Evolutionary conservation across 2,797 vertebrate genomes (phyloP).

Genomic region (Miichthys miiuy): DNA sequence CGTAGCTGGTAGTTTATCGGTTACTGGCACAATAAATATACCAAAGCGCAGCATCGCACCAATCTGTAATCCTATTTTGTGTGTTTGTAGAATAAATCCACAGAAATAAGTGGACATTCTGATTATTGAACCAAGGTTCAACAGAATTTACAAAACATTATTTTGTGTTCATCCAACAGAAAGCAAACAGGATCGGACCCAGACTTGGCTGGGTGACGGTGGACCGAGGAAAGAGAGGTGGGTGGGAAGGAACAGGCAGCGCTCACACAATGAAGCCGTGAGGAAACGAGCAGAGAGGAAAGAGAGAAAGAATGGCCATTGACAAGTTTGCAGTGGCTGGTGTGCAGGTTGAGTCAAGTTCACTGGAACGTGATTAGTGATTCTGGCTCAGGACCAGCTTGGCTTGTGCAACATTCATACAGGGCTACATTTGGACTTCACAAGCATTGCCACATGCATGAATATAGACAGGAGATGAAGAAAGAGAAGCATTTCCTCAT

Average conservation of each 20-base stretch:
- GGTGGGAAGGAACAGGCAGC: constrained; percentile 43
- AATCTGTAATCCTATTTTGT: not conserved
- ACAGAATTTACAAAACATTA: constrained; percentile 28
- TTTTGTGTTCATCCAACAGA: constrained; percentile 26
- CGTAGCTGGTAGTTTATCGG: not conserved
- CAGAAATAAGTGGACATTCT: not conserved
- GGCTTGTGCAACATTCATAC: constrained; percentile 6
- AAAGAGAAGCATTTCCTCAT: not conserved
- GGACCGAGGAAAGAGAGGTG: constrained; percentile 23
- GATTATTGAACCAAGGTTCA: not conserved
- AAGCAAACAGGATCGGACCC: not conserved
- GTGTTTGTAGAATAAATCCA: not conserved
- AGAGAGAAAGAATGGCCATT: constrained; percentile 32
- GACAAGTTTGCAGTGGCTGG: constrained; percentile 18
- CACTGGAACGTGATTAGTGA: constrained; percentile 19
- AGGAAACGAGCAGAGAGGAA: constrained; percentile 60
- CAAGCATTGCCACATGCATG: not conserved
- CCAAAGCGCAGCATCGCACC: not conserved
- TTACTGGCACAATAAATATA: not conserved
- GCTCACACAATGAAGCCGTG: constrained; percentile 50
- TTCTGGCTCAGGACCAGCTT: constrained; percentile 22
- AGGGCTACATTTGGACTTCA: not conserved
- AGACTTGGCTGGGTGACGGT: not conserved
- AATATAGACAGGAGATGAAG: not conserved
- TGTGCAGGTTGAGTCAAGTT: constrained; percentile 44